These are phyloP conservation scores for Acrocephalus kingi DNA, from an alignment of 2,113 vertebrate species.

Conservation along the genomic window DNA sequence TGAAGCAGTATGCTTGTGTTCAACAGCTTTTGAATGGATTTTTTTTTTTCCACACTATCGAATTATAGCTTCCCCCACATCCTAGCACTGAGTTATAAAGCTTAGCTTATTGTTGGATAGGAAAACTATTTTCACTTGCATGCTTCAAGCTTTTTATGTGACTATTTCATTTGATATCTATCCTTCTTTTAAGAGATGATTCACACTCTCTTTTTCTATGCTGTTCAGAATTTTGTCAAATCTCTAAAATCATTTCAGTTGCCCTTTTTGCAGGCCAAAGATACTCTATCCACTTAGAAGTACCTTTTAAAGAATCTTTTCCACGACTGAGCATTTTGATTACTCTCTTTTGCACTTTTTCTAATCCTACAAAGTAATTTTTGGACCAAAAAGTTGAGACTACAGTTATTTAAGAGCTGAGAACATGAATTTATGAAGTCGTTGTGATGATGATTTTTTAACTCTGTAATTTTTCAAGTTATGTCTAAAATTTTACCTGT, in stretches of 20 bases:
- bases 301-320: not conserved
- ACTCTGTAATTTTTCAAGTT: not conserved
- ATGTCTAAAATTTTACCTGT: not conserved
- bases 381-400: not conserved
- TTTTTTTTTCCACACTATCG: not conserved
- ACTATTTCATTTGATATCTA: not conserved
- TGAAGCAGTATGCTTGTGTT: not conserved
- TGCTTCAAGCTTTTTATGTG: not conserved
- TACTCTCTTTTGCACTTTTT: not conserved
- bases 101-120: not conserved
- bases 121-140: not conserved
- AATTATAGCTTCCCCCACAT: not conserved
- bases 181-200: not conserved
- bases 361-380: not conserved
- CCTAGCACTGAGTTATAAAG: not conserved
- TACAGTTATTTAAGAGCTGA: not conserved
- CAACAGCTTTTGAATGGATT: not conserved
- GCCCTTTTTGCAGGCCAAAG: not conserved
- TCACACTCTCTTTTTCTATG: not conserved
- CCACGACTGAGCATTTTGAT: not conserved
- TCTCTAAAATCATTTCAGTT: not conserved
- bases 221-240: not conserved
- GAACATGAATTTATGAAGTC: not conserved
- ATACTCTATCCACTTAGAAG: not conserved
- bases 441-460: not conserved